Evolutionary conservation across 2,113 vertebrate species (phyloP).

Genomic region (Ardeotis arabs): DNA sequence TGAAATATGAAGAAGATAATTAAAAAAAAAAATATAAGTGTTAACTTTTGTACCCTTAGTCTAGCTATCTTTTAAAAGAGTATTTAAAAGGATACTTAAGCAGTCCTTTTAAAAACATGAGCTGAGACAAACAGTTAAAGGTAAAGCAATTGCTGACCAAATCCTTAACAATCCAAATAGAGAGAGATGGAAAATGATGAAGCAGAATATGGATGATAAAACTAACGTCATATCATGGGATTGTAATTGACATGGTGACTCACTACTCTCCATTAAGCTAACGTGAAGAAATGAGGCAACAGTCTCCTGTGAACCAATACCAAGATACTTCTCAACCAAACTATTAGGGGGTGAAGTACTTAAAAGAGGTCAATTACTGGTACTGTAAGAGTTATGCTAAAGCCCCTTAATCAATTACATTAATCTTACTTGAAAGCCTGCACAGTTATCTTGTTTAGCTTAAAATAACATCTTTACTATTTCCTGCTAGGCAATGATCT

Average conservation of each 20-base stretch:
- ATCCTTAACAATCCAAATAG: not conserved
- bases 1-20: not conserved
- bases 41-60: not conserved
- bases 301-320: conserved; percentile 17
- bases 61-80: not conserved
- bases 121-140: not conserved
- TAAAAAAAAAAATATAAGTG: not conserved
- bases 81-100: not conserved
- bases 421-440: conserved; percentile 71
- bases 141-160: not conserved
- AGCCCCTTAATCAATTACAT: conserved; percentile 33
- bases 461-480: conserved; percentile 82
- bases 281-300: conserved; percentile 65
- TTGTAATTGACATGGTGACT: conserved; percentile 42
- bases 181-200: not conserved
- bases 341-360: conserved; percentile 58
- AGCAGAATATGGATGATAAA: not conserved
- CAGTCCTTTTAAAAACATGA: not conserved
- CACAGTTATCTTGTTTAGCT: conserved; percentile 82
- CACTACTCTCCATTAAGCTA: conserved; percentile 65
- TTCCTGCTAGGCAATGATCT: conserved; percentile 67
- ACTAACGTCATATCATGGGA: conserved; percentile 10
- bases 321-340: conserved; percentile 58
- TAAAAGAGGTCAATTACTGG: conserved; percentile 71
- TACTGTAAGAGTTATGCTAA: conserved; percentile 38